Conservation (phyloP, 1,140 invertebrate species). For the Monochamus saltuarius region DNA sequence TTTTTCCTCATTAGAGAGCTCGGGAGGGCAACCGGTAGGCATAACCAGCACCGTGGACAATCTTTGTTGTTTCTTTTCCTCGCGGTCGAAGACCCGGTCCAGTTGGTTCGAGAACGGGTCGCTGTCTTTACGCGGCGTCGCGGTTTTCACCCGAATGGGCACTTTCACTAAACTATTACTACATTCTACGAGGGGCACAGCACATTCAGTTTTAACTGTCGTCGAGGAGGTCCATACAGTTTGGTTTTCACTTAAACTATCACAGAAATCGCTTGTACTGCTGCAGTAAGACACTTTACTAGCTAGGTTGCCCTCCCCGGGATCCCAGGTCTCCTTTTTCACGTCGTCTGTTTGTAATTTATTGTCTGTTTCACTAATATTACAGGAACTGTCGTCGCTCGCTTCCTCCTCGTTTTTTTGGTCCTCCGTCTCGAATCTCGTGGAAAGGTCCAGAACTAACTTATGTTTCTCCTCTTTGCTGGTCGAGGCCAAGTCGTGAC, state of each 20-base stretch:
- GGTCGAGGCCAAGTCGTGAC: slow-evolving; percentile 24
- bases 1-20: slow-evolving; percentile 17
- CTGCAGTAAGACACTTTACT: slow-evolving; percentile 23
- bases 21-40: slow-evolving; percentile 10
- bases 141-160: slow-evolving; percentile 34
- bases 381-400: slow-evolving; percentile 42
- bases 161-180: slow-evolving; percentile 38
- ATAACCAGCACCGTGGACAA: slow-evolving; percentile 49
- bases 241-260: slow-evolving; percentile 53
- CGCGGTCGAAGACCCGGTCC: slow-evolving; percentile 71
- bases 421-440: slow-evolving; percentile 24
- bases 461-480: slow-evolving; percentile 10
- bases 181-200: slow-evolving; percentile 29
- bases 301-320: slow-evolving; percentile 52
- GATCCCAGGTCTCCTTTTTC: slow-evolving; percentile 66
- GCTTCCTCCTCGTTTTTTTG: slow-evolving; percentile 29
- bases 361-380: slow-evolving; percentile 13
- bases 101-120: slow-evolving; percentile 73
- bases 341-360: slow-evolving; percentile 27
- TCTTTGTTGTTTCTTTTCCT: slow-evolving; percentile 61
- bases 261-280: slow-evolving; percentile 46
- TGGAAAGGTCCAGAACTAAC: slow-evolving; percentile 12
- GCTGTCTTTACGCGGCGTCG: slow-evolving; percentile 40
- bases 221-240: slow-evolving; percentile 44
- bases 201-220: slow-evolving; percentile 40